phyloP scores from a whole-genome alignment of 53 echinoderm and acorn worm species.

The Patiria pectinifera region DNA sequence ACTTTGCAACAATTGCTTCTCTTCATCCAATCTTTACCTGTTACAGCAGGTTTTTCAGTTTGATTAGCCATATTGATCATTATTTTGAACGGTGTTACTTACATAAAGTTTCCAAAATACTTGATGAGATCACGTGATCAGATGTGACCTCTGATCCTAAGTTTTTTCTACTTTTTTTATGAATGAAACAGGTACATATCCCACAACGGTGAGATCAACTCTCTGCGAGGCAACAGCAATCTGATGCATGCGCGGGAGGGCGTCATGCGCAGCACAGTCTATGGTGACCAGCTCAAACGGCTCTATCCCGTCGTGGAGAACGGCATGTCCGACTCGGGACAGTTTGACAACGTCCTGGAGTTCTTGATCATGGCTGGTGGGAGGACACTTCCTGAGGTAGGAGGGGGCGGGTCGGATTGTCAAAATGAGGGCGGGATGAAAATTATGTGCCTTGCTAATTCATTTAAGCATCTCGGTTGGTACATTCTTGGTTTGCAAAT shows the following conservation, averaged over 20 bases:
- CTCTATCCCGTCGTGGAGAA: constrained; percentile 97
- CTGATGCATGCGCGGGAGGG: constrained; percentile 95
- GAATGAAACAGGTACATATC: constrained; percentile 78
- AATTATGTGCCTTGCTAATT: background rate
- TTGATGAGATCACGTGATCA: no score
- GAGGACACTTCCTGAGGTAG: constrained; percentile 91
- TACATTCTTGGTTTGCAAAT: no score
- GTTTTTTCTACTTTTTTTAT: constrained; percentile 1
- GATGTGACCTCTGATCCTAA: no score
- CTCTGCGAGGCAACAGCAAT: constrained; percentile 94
- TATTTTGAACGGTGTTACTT: background rate
- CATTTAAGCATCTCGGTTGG: no score
- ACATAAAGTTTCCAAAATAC: background rate
- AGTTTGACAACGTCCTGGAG: constrained; percentile 93
- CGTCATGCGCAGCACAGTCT: constrained; percentile 88
- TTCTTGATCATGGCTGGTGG: constrained; percentile 98
- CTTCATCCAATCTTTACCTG: background rate
- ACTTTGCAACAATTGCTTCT: background rate
- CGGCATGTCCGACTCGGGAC: constrained; percentile 91
- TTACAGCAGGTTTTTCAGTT: background rate
- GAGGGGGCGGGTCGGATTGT: background rate
- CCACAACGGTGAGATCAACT: constrained; percentile 98
- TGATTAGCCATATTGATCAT: background rate
- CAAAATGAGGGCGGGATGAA: background rate
- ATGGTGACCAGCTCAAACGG: constrained; percentile 81